Evolutionary conservation across 1,140 invertebrate species (phyloP), one percentile per base, ranked within the genome.

Genomic region (Drosophila teissieri): DNA sequence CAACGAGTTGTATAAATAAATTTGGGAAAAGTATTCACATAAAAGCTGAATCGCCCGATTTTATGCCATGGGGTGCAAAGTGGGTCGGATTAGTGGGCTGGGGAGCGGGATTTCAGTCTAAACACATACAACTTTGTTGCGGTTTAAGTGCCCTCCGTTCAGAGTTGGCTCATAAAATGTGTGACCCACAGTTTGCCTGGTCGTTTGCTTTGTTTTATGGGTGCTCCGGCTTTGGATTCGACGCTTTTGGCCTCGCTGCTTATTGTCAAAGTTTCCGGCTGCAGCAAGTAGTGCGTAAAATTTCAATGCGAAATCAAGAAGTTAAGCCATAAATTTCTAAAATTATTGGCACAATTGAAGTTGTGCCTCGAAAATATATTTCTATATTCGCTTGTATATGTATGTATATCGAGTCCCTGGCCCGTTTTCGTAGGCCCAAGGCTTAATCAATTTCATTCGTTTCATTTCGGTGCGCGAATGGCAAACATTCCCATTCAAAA

Each of bases 241-340:
- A 56, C 53, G 55, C 17, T 45, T 73, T 55, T 64, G 58, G 69
- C 69, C 74, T 86, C 73, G 45, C 67, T 48, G 72, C 73, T 76
- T 76, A 74, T 78, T 60, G 76, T 64, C 60, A 61, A 77, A 78
- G 75, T 78, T 77, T 78, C 64, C 56, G 46, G 68, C 60, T 78
- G 83, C 83, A 79, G 83, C 83, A 86, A 86, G 83, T 86, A 86
- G 83, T 86, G 83, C 83, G 83, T 86, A 86, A 88, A 86, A 86
- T 88, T 85, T 88, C 83, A 83, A 89, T 83, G 79, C 79, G 83
- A 82, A 79, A 82, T 86, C 73, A 84, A 78, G 78, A 86, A 86
- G 83, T 86, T 86, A 75, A 58, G 79, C 67, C 78, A 86, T 88
- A 86, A 86, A 86, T 88, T 86, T 69, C 60, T 24, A 67, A 86